Percentiles rank a stretch among this genome's conserved stretches.
phyloP scores from a whole-genome alignment of 2,888 invertebrate species.

The Augiades crinisus region DNA sequence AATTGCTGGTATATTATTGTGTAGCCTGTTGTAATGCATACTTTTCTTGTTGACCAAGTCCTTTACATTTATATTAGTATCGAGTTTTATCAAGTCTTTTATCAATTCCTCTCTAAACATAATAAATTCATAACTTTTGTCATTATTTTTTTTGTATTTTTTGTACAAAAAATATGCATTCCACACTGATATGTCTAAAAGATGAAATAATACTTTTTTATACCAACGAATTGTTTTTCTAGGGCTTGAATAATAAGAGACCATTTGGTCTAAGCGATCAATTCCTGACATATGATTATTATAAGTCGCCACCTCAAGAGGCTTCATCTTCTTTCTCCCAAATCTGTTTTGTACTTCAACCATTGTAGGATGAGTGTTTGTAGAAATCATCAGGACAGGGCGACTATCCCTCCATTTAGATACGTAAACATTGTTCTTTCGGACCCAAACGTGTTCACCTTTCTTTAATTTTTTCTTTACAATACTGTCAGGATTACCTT shows the following conservation, averaged over 20 bases:
- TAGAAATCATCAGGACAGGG: conserved; percentile 40
- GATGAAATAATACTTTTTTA: conserved; percentile 44
- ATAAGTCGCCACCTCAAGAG: conserved; percentile 32
- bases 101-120: conserved; percentile 26
- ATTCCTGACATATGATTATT: conserved; percentile 32
- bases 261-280: conserved; percentile 42
- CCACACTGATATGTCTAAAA: conserved; percentile 40
- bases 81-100: conserved; percentile 23
- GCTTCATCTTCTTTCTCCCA: conserved; percentile 34
- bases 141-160: conserved; percentile 28
- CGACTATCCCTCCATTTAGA: conserved; percentile 41
- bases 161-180: conserved; percentile 36
- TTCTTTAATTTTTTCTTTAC: conserved; percentile 36
- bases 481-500: conserved; percentile 25
- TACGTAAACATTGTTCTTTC: conserved; percentile 40
- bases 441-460: conserved; percentile 39
- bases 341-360: conserved; percentile 32
- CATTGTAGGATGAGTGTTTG: conserved; percentile 36
- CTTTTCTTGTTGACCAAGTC: conserved; percentile 29
- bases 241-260: conserved; percentile 31
- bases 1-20: too few relatives aligned
- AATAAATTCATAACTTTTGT: conserved; percentile 23
- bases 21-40: too few relatives aligned
- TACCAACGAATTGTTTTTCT: conserved; percentile 44
- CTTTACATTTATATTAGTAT: conserved; percentile 21